Conservation (phyloP, 2,113 vertebrate genomes). For the Meles meles region DNA sequence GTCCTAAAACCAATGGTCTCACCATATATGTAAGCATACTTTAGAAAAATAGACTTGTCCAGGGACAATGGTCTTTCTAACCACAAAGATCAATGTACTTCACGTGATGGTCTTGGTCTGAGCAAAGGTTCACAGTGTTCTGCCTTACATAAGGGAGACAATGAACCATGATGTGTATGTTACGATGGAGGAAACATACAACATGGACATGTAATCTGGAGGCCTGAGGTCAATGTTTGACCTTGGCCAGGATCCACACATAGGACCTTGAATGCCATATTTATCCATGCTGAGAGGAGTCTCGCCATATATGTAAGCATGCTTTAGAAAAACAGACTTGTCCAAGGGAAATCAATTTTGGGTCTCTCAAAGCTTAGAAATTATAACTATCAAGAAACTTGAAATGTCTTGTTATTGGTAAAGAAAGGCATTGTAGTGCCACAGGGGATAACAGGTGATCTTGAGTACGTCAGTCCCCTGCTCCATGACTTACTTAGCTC, state of each 20-base stretch:
- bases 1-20: neutral
- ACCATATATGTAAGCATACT: neutral
- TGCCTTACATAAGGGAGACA: neutral
- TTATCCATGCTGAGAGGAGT: neutral
- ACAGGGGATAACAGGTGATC: neutral
- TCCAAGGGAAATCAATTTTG: neutral
- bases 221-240: neutral
- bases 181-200: neutral
- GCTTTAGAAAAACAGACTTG: neutral
- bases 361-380: neutral
- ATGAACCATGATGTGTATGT: rapidly evolving
- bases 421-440: neutral
- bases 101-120: neutral
- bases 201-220: neutral
- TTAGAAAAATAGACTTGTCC: neutral
- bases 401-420: neutral
- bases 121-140: neutral
- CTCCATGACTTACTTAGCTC: neutral
- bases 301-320: neutral
- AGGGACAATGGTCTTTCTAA: neutral
- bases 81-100: neutral
- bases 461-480: neutral
- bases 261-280: too few relatives aligned
- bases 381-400: neutral
- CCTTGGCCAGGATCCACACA: neutral